Conservation (phyloP, 1,140 invertebrate species). For the Maniola jurtina region DNA sequence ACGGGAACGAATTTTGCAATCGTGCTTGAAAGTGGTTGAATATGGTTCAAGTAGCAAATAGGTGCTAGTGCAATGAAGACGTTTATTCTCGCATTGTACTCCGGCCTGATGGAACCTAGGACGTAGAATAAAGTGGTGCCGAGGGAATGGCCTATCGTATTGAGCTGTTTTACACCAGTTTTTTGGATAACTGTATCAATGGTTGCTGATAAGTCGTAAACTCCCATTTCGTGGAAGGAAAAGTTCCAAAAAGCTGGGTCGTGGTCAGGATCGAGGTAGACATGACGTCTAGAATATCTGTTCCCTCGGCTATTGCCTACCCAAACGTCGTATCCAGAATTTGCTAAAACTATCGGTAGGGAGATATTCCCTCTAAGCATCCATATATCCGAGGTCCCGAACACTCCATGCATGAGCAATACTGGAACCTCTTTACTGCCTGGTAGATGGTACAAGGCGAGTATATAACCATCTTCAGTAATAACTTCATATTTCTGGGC, state of each 20-base stretch:
- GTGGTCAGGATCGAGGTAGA: slow-evolving; percentile 60
- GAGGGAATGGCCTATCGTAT: slow-evolving; percentile 70
- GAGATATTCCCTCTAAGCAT: neutral
- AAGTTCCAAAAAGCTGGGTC: slow-evolving; percentile 80
- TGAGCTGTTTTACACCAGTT: slow-evolving; percentile 70
- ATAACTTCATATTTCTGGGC: neutral
- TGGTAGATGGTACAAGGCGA: neutral
- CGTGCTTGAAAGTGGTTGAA: slow-evolving; percentile 5
- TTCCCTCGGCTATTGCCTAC: slow-evolving; percentile 85
- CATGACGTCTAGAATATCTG: slow-evolving; percentile 81
- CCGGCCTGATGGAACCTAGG: slow-evolving; percentile 43
- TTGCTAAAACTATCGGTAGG: slow-evolving; percentile 43
- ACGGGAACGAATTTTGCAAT: neutral
- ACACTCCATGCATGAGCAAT: neutral
- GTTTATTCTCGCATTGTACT: slow-evolving; percentile 72
- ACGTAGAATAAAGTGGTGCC: slow-evolving; percentile 82
- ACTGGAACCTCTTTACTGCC: neutral
- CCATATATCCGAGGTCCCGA: neutral
- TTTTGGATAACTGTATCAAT: slow-evolving; percentile 81
- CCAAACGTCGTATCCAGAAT: slow-evolving; percentile 84
- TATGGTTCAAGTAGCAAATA: slow-evolving; percentile 23
- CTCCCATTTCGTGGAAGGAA: slow-evolving; percentile 81
- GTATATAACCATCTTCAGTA: neutral
- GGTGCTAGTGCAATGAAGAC: slow-evolving; percentile 28
- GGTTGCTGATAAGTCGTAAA: slow-evolving; percentile 82